Conservation (phyloP, 1,140 invertebrate species). For the Capitella teleta region DNA sequence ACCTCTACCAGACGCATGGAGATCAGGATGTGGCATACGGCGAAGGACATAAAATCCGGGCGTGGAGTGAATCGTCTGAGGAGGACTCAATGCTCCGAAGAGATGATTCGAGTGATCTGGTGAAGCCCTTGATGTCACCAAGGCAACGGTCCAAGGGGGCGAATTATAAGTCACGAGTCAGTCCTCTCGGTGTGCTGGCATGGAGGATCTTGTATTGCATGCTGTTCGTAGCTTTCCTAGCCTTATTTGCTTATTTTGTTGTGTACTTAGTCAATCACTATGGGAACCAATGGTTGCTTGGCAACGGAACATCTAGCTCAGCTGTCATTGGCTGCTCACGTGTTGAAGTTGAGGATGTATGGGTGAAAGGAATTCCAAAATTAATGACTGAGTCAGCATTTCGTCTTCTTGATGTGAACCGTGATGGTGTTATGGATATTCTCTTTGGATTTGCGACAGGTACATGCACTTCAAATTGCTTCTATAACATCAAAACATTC, state of each 20-base stretch:
- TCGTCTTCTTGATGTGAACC: constrained; percentile 59
- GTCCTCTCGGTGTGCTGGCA: no score
- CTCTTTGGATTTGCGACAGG: constrained; percentile 71
- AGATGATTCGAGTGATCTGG: no score
- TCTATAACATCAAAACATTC: not conserved
- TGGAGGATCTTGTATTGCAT: no score
- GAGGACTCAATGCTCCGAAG: no score
- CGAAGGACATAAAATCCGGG: no score
- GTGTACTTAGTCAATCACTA: not conserved
- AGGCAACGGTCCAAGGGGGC: no score
- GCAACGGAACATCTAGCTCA: not conserved
- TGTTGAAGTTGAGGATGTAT: constrained; percentile 56
- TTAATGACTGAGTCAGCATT: constrained; percentile 65
- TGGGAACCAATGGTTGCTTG: not conserved
- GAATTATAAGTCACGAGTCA: no score
- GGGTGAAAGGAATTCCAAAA: constrained; percentile 60
- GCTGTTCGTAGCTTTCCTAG: no score
- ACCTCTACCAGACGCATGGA: no score
- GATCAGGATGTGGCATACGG: no score
- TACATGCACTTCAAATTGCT: constrained; percentile 27
- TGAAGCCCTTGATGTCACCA: no score
- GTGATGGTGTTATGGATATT: constrained; percentile 61
- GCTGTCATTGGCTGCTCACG: constrained; percentile 50
- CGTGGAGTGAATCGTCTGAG: no score
- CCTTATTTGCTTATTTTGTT: not conserved